phyloP scores from a whole-genome alignment of 2,888 invertebrate genomes.

The Liodrosophila aerea region DNA sequence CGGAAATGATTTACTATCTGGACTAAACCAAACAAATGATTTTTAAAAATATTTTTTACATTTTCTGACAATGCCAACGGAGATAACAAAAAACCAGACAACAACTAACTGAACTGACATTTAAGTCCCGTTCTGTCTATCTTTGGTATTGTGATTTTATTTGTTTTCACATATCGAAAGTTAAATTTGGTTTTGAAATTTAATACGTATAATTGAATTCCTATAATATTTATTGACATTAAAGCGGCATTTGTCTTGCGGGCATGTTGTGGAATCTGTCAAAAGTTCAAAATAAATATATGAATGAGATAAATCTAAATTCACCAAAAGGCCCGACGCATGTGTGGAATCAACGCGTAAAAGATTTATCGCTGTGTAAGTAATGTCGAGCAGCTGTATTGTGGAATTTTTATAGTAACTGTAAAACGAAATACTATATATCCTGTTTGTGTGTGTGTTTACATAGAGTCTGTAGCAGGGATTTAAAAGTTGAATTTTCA shows the following conservation, averaged over 20 bases:
- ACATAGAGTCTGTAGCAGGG: constrained; percentile 12
- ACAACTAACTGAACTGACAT: constrained; percentile 11
- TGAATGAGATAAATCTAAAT: constrained; percentile 68
- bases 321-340: constrained; percentile 46
- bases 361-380: constrained; percentile 62
- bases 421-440: background rate
- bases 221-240: constrained; percentile 57
- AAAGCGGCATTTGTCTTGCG: constrained; percentile 63
- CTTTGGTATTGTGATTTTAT: background rate
- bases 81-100: constrained; percentile 28
- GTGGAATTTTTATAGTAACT: constrained; percentile 1
- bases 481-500: constrained; percentile 26
- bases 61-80: constrained; percentile 25
- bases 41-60: constrained; percentile 28
- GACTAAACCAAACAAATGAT: constrained; percentile 33
- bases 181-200: background rate
- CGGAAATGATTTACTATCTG: constrained; percentile 57
- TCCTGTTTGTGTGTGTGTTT: constrained; percentile 5
- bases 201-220: background rate
- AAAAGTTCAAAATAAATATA: constrained; percentile 62
- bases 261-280: constrained; percentile 65
- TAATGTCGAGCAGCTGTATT: constrained; percentile 54
- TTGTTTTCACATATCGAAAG: background rate
- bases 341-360: constrained; percentile 60
- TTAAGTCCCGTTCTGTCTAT: constrained; percentile 6